phyloP scores from a whole-genome alignment of 2,888 invertebrate genomes.

The Tineola bisselliella region DNA sequence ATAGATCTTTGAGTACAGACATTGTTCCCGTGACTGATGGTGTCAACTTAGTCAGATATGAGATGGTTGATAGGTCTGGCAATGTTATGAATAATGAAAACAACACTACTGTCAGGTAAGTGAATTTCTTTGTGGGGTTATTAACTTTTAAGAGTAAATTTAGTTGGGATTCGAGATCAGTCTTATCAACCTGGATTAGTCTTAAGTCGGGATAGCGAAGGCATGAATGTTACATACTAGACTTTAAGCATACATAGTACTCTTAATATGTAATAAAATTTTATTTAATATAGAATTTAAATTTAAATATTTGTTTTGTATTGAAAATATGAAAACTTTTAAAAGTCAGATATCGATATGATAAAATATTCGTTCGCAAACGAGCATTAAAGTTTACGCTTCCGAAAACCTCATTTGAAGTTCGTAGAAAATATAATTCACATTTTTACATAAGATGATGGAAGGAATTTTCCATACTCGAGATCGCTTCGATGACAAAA shows the following conservation, averaged over 20 bases:
- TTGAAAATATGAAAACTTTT: no score
- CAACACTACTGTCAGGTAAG: slow-evolving; percentile 40
- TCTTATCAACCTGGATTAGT: no score
- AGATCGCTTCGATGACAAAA: slow-evolving; percentile 4
- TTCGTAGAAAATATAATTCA: not conserved
- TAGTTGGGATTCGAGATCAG: no score
- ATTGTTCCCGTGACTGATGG: slow-evolving; percentile 72
- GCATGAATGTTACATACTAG: no score
- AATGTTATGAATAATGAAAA: slow-evolving; percentile 43
- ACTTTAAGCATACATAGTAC: no score
- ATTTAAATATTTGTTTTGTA: no score
- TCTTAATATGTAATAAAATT: no score
- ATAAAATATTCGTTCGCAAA: not conserved
- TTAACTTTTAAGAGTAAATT: no score
- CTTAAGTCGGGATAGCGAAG: no score
- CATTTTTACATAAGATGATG: not conserved
- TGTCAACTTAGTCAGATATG: slow-evolving; percentile 69
- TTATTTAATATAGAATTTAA: no score
- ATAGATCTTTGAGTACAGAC: slow-evolving; percentile 68
- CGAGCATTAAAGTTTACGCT: not conserved
- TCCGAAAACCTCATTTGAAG: not conserved
- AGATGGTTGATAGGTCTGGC: slow-evolving; percentile 49
- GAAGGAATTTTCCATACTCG: not conserved
- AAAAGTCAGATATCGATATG: not conserved
- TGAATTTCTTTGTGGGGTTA: no score